Conservation (phyloP, 2,113 vertebrate species). For the Tetraodon nigroviridis region DNA sequence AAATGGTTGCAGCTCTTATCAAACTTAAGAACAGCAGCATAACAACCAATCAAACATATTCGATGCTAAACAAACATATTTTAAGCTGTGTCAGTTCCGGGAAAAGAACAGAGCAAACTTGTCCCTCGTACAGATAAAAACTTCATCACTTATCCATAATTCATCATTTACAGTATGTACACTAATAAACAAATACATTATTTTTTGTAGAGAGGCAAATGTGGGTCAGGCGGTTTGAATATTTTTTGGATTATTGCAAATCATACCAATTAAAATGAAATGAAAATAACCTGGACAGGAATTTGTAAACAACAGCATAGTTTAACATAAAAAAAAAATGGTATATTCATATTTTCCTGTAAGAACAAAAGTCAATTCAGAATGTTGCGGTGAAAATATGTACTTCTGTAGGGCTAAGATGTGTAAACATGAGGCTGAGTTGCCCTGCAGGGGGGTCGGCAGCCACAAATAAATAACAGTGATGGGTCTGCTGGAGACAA, state of each 20-base stretch:
- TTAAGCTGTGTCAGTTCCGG: constrained; percentile 60
- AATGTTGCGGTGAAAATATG: constrained; percentile 22
- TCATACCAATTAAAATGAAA: too few species aligned
- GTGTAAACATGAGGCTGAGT: constrained; percentile 60
- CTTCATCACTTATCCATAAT: constrained; percentile 52
- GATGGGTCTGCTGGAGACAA: constrained; percentile 2
- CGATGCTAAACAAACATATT: constrained; percentile 56
- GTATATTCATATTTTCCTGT: constrained; percentile 54
- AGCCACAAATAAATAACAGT: constrained; percentile 62
- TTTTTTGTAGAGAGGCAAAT: constrained; percentile 31
- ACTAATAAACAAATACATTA: constrained; percentile 51
- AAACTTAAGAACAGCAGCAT: constrained; percentile 73
- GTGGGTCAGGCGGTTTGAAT: constrained; percentile 5
- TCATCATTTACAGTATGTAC: constrained; percentile 75
- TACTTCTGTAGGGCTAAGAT: background rate
- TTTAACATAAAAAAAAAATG: constrained; percentile 55
- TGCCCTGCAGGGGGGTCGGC: constrained; percentile 29
- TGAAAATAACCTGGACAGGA: background rate
- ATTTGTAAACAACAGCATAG: constrained; percentile 67
- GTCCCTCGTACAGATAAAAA: constrained; percentile 34
- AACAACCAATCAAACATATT: constrained; percentile 64
- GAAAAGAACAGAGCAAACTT: constrained; percentile 35
- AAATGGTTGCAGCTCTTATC: constrained; percentile 73
- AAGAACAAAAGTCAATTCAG: constrained; percentile 46
- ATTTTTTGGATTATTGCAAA: too few species aligned